Base-by-base conservation (phyloP, 1,140 invertebrate genomes). In the Calephelis virginiensis region DNA sequence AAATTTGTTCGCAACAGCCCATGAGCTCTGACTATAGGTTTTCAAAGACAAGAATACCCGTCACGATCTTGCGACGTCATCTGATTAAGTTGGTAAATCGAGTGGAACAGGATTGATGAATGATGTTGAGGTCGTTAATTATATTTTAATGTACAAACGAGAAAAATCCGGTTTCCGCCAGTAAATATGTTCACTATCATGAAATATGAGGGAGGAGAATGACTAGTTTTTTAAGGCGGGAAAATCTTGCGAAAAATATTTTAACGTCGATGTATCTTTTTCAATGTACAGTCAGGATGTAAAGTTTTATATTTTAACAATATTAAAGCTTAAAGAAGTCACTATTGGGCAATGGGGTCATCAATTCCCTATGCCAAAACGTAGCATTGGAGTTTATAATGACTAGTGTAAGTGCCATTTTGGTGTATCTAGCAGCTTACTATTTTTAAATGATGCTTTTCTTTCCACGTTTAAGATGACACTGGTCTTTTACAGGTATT, bases 31-130 rank as follows among this genome's bases (percentile, higher is more conserved):
- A 59, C 53, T 28, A 59, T 59, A 59, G 53, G 17, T 40, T 28
- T 45, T 11, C 13, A 13, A n/a, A 17, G 60, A 61, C 60, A 61
- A 61, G 60, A 61, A 45, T 14, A 14, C 43, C 49, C 49, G 50
- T 64, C 28, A 56, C 63, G 66, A 65, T 67, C 69, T 71, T 50
- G 76, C 75, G 65, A 63, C 67, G 76, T 76, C 76, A 74, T 77
- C 78, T 74, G 78, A 77, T 77, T 77, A 79, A 75, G 75, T 79
- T 78, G 74, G 76, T 75, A 78, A 78, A 78, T 78, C 76, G 74
- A 78, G 76, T 68, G 74, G 70, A 78, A 75, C 70, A 65, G 67
- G 70, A 70, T 72, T 79, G 77, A 79, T 79, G 71, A 53, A 50
- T 64, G 77, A 77, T 77, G 75, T 67, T 50, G 50, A 59, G 61